Percentiles rank a stretch among this genome's conserved stretches.
phyloP scores from a whole-genome alignment of 2,888 invertebrate genomes.

The Melanchra persicariae region DNA sequence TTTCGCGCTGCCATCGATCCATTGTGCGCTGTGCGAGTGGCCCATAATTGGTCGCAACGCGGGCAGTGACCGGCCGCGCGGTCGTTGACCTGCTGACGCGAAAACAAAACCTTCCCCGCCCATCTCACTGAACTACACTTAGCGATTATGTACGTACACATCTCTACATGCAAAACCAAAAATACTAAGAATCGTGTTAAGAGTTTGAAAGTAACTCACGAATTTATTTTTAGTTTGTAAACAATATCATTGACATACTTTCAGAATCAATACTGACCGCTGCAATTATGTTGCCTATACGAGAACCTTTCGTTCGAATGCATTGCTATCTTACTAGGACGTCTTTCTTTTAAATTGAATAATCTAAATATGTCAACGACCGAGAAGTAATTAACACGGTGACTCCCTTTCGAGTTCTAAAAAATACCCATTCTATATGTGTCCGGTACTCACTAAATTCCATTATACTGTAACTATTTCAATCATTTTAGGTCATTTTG shows the following conservation, averaged over 20 bases:
- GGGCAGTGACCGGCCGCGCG: slow-evolving; percentile 89
- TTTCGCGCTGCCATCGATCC: slow-evolving; percentile 90
- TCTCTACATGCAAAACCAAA: slow-evolving; percentile 1
- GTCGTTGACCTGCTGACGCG: slow-evolving; percentile 86
- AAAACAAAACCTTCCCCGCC: slow-evolving; percentile 88
- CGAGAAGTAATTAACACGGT: slow-evolving; percentile 85
- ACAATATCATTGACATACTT: slow-evolving; percentile 29
- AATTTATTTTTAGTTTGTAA: slow-evolving; percentile 33
- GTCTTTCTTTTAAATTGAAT: slow-evolving; percentile 70
- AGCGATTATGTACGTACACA: slow-evolving; percentile 60
- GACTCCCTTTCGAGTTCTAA: slow-evolving; percentile 81
- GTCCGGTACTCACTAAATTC: slow-evolving; percentile 71
- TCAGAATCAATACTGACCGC: slow-evolving; percentile 22
- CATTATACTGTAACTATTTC: slow-evolving; percentile 70
- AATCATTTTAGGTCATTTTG: slow-evolving; percentile 75
- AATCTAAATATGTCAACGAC: slow-evolving; percentile 79
- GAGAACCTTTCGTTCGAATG: slow-evolving; percentile 14
- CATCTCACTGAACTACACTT: slow-evolving; percentile 69
- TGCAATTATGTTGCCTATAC: slow-evolving; percentile 26
- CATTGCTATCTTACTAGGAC: slow-evolving; percentile 44
- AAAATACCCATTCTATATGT: slow-evolving; percentile 74
- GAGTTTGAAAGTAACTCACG: slow-evolving; percentile 20
- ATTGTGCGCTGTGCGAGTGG: slow-evolving; percentile 91
- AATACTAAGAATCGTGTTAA: slow-evolving; percentile 5
- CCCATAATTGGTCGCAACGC: slow-evolving; percentile 90